Percentiles rank a stretch among this genome's conserved stretches.
Conservation (phyloP, 2,797 vertebrate genomes). For the Anguilla obscura region DNA sequence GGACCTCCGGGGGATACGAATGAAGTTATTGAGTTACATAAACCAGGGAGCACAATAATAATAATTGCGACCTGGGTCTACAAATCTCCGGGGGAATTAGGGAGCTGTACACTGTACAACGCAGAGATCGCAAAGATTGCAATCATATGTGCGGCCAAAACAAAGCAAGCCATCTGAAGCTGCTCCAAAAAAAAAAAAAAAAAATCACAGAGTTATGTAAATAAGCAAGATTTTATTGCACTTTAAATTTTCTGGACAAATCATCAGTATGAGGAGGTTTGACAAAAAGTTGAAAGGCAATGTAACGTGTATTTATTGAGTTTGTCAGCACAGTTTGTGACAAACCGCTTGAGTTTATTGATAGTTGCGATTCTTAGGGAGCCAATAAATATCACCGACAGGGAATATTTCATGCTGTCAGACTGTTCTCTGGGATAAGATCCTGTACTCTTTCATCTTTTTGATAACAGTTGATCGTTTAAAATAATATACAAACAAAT, state of each 20-base stretch:
- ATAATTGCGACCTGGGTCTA: conserved; percentile 3
- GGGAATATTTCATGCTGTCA: neutral
- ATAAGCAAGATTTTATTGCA: neutral
- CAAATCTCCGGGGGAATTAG: neutral
- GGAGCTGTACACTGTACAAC: neutral
- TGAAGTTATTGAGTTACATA: conserved; percentile 8
- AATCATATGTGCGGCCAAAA: neutral
- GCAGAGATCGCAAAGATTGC: neutral
- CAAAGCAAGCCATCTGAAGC: neutral
- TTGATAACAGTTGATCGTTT: neutral
- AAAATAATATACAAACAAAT: neutral
- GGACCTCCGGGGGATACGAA: neutral
- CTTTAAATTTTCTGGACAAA: neutral
- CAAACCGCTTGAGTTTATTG: neutral
- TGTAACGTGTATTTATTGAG: neutral
- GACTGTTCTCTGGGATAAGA: neutral
- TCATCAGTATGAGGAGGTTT: neutral
- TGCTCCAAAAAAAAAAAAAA: neutral
- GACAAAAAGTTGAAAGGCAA: neutral
- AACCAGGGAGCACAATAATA: neutral
- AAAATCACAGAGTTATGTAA: neutral
- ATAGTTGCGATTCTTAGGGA: neutral
- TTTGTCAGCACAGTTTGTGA: neutral
- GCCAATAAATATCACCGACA: neutral
- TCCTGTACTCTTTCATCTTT: neutral